Base-by-base conservation (phyloP, 1,140 invertebrate genomes). In the Drosophila neocordata region DNA sequence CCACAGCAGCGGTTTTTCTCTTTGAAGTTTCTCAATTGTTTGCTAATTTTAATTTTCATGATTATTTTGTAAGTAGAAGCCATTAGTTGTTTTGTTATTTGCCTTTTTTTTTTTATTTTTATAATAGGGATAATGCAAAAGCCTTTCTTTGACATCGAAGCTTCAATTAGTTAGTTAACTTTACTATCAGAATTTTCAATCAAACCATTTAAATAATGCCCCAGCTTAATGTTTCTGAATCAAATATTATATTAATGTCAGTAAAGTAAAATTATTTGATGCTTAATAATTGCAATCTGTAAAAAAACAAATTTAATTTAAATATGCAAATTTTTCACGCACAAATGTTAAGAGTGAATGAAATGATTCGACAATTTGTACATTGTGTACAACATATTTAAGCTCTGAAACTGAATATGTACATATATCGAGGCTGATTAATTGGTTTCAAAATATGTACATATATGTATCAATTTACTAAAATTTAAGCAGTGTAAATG, bases 1-100 rank as follows among this genome's bases (percentile, higher is more conserved):
- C 74, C 63, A 12, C 74, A 66, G 38, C 9, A 31, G 37, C 74
- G 64, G 57, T 27, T 61, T 18, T 13, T 20, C 24, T 27, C 64
- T 55, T 48, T 70, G 55, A 70, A 48, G 55, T 27, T 24, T 4
- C 34, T 11, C 35, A 48, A 60, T 69, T 62, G 53, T 56, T 66
- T 56, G 18, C 13, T 13, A 53, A 35, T 65, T 48, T 58, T 15
- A 9, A 31, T 44, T 56, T 44, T 24, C 22, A 11, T 22, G 20
- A 60, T 48, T 41, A 60, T 44, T 24, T 60, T 15, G 27, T 34
- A 34, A 55, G 24, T 24, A 8, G 1, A 55, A 31, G 24, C n/a
- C n/a, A 27, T 15, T 15, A 55, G 52, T 55, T 27, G n/a, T 31
- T 24, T 0, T 24, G 12, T 22, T 34, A 1, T 44, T 18, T 44